Evolutionary conservation across 2,888 invertebrate species (phyloP), one percentile per base, ranked within the genome.

Genomic region (Thymelicus sylvestris): DNA sequence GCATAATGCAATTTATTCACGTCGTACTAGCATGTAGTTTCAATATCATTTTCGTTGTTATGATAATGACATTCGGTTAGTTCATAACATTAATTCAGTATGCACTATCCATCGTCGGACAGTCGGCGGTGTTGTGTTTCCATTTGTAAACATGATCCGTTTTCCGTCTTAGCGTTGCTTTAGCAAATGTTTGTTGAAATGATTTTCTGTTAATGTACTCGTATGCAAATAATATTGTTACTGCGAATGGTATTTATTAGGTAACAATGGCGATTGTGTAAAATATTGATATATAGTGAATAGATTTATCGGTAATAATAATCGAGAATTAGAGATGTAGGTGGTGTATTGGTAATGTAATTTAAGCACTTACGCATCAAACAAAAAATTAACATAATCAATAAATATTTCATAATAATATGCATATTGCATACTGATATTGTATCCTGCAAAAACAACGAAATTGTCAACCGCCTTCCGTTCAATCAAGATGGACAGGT

Each of bases 71-170:
- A 55, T 41, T 62, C 44, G n/a, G 31, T 50, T 38, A 44, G 68
- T 68, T 68, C 44, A 68, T 19, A 68, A 68, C 68, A 63, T 50
- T 55, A 52, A 62, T 55, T 55, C 15, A 62, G 38, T 48, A 13
- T 68, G 60, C 41, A 62, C 24, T 15, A 55, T 63, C 55, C 62
- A 68, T 63, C 62, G 68, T 68, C 47, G 44, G 13, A 24, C 48
- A 52, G 60, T 55, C 62, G 62, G 38, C n/a, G 38, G 55, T 62
- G 55, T 68, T 68, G 62, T 68, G 62, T 68, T 68, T 68, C 68
- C 62, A 63, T 62, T 63, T 62, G 68, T 68, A 68, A 68, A 68
- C 68, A 68, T 52, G 68, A 63, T 62, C 52, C 62, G 68, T 19
- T 68, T 68, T 63, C 62, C 24, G 52, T 44, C 61, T 38, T 44